These are phyloP conservation scores for Brachionus asplanchnoidis DNA, from an alignment of 1,140 invertebrate genomes.

Conservation along the genomic window DNA sequence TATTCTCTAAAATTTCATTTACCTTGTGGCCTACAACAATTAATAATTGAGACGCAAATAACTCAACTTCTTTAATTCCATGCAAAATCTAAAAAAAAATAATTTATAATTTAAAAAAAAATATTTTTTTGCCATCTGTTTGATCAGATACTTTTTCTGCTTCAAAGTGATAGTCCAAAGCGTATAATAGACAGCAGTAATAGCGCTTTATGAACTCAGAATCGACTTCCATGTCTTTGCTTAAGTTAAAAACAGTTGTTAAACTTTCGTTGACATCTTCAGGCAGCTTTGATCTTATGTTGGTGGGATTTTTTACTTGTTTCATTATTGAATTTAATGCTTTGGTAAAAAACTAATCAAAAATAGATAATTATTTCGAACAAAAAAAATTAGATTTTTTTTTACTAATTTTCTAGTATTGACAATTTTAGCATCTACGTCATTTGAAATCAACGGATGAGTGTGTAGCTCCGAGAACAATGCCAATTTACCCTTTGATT, in stretches of 20 bases:
- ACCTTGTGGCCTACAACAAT: constrained; percentile 27
- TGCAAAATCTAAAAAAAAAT: not conserved
- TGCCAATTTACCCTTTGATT: constrained; percentile 15
- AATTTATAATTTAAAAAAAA: not conserved
- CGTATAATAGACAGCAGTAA: constrained; percentile 31
- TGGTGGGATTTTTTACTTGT: constrained; percentile 1
- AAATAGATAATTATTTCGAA: not conserved
- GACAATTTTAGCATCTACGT: constrained; percentile 35
- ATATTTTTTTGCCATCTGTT: not conserved
- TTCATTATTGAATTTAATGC: constrained; percentile 39
- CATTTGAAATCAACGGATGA: constrained; percentile 33
- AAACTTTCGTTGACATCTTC: not conserved
- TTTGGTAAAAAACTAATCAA: constrained; percentile 34
- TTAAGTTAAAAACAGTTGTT: constrained; percentile 18
- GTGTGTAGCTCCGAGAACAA: constrained; percentile 28
- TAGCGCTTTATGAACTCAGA: constrained; percentile 24
- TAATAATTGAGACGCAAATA: constrained; percentile 32
- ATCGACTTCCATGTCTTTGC: constrained; percentile 30
- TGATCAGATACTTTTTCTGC: constrained; percentile 13
- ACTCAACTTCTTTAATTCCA: constrained; percentile 24
- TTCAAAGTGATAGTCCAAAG: constrained; percentile 18
- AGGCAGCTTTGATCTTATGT: not conserved
- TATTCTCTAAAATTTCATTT: not conserved
- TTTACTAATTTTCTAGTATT: constrained; percentile 40
- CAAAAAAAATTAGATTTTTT: not conserved